A percentile compares a stretch with the other conserved stretches of the same genome.
phyloP scores from a whole-genome alignment of 2,888 invertebrate genomes.

The Tipula vernalis region DNA sequence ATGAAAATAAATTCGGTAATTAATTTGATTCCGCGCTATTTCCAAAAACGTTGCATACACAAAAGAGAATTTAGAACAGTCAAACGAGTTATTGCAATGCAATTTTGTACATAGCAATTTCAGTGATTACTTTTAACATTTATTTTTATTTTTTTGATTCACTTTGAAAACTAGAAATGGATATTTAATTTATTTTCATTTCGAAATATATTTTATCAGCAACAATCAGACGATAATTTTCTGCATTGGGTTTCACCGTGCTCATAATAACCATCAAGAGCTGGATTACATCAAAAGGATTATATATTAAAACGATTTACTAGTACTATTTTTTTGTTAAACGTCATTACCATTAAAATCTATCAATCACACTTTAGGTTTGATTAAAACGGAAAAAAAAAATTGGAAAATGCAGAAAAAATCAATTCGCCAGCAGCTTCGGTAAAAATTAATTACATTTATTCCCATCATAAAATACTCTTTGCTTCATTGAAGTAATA shows the following conservation, averaged over 20 bases:
- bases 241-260: neutral
- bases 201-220: neutral
- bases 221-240: neutral
- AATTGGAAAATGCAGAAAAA: neutral
- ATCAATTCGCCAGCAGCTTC: neutral
- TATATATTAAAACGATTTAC: neutral
- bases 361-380: neutral
- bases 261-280: neutral
- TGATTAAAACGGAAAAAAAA: neutral
- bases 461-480: conserved; percentile 4
- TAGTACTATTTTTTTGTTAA: neutral
- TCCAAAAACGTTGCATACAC: too few species aligned
- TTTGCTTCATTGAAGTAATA: neutral
- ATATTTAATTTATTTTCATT: too few species aligned
- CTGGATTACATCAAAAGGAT: neutral
- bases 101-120: too few species aligned
- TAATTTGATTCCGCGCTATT: too few species aligned
- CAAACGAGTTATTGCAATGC: too few species aligned
- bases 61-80: too few species aligned
- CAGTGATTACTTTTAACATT: too few species aligned
- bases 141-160: too few species aligned
- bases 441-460: neutral
- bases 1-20: too few species aligned
- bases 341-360: neutral
- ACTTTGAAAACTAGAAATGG: too few species aligned